Conservation (phyloP, 2,797 vertebrate species). For the Fundulus diaphanus region DNA sequence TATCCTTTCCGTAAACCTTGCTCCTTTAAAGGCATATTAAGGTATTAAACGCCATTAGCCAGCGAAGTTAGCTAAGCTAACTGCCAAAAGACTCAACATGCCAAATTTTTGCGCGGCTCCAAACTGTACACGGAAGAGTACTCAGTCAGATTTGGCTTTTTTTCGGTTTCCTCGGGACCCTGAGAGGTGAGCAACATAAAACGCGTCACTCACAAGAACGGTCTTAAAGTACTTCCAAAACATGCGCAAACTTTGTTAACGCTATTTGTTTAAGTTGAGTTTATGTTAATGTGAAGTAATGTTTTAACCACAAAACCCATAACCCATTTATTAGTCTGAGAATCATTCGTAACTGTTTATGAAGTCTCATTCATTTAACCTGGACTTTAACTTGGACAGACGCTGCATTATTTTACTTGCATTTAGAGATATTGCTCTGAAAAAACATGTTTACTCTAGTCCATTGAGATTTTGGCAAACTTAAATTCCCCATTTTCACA, state of each 20-base stretch:
- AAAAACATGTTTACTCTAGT: too few relatives aligned
- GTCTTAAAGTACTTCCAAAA: background rate
- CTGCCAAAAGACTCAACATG: conserved; percentile 73
- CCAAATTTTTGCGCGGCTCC: conserved; percentile 91
- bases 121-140: conserved; percentile 89
- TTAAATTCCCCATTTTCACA: background rate
- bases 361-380: too few relatives aligned
- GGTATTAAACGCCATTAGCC: conserved; percentile 11
- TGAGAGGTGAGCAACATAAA: conserved; percentile 71
- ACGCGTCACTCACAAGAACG: too few relatives aligned
- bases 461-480: background rate
- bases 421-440: too few relatives aligned
- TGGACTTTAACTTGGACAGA: too few relatives aligned
- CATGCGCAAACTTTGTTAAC: background rate
- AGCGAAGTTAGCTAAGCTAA: conserved; percentile 52
- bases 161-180: conserved; percentile 88
- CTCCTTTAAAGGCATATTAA: background rate
- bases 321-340: background rate
- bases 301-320: background rate
- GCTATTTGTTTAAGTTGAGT: background rate
- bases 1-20: too few relatives aligned
- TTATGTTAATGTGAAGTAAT: background rate
- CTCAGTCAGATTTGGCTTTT: conserved; percentile 86
- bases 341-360: too few relatives aligned
- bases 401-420: too few relatives aligned